phyloP scores from a whole-genome alignment of 2,888 invertebrate species.

The Metallyticus violacea region DNA sequence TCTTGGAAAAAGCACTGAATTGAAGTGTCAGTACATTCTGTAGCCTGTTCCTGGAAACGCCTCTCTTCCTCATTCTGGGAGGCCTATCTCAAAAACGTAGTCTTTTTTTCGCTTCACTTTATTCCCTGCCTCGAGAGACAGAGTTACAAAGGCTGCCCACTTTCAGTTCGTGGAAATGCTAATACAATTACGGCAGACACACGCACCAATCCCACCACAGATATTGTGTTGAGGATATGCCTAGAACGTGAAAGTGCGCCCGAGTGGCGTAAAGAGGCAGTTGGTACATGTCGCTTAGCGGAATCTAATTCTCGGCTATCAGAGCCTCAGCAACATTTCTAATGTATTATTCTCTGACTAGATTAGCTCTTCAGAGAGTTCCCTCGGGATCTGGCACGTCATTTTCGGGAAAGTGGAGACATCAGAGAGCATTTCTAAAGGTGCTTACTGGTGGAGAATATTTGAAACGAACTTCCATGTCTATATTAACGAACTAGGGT shows the following conservation, averaged over 20 bases:
- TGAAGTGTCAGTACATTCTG: too few relatives aligned
- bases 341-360: constrained; percentile 8
- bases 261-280: background rate
- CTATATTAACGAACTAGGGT: background rate
- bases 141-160: too few relatives aligned
- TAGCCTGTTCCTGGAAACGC: too few relatives aligned
- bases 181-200: background rate
- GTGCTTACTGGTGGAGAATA: too few relatives aligned
- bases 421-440: background rate
- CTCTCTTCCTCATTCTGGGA: too few relatives aligned
- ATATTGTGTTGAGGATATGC: background rate
- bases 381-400: background rate
- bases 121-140: too few relatives aligned
- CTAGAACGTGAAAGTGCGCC: too few relatives aligned
- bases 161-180: background rate
- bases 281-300: background rate
- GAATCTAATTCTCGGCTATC: background rate
- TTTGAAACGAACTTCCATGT: background rate
- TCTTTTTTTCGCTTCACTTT: too few relatives aligned
- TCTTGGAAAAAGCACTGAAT: too few relatives aligned
- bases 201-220: too few relatives aligned
- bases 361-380: background rate
- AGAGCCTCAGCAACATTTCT: background rate
- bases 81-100: too few relatives aligned
- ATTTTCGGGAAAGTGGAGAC: background rate